These are phyloP conservation scores for Cepaea hortensis DNA, from an alignment of 2,888 invertebrate genomes.

Conservation along the genomic window DNA sequence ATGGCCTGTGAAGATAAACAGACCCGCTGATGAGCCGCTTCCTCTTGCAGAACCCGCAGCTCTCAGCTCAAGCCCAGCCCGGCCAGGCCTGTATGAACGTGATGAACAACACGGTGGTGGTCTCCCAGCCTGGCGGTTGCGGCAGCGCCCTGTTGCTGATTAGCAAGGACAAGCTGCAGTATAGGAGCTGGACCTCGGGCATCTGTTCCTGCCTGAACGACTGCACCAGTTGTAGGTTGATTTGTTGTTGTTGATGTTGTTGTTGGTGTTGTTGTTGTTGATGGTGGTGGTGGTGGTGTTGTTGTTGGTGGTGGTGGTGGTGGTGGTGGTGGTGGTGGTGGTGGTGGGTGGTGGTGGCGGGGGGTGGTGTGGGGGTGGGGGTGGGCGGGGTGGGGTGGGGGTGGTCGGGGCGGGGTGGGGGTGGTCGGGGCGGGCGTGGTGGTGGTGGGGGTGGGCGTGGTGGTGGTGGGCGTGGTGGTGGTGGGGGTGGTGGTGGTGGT, in stretches of 20 bases:
- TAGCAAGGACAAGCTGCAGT: slow-evolving; percentile 28
- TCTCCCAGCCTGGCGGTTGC: slow-evolving; percentile 28
- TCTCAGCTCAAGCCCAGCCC: neutral
- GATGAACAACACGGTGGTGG: slow-evolving; percentile 31
- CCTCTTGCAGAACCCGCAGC: no score
- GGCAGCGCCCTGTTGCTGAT: slow-evolving; percentile 14
- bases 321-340: no score
- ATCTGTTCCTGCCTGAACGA: slow-evolving; percentile 47
- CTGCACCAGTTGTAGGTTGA: slow-evolving; percentile 40
- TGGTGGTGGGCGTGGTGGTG: no score
- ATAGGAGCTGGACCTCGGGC: slow-evolving; percentile 39
- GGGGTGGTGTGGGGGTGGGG: neutral
- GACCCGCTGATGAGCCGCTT: no score
- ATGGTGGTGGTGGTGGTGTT: neutral
- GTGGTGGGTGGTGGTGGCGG: neutral
- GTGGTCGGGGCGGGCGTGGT: neutral
- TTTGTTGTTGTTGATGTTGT: neutral
- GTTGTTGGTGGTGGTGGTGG: neutral
- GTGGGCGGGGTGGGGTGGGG: neutral
- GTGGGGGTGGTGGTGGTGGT: neutral
- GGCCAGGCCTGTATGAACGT: slow-evolving; percentile 17
- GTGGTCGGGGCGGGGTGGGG: no score
- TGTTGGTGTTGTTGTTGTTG: neutral
- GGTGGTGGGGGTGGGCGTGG: neutral
- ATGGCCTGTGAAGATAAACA: no score